Conservation (phyloP, 2,888 invertebrate species). For the Eudemis profundana region DNA sequence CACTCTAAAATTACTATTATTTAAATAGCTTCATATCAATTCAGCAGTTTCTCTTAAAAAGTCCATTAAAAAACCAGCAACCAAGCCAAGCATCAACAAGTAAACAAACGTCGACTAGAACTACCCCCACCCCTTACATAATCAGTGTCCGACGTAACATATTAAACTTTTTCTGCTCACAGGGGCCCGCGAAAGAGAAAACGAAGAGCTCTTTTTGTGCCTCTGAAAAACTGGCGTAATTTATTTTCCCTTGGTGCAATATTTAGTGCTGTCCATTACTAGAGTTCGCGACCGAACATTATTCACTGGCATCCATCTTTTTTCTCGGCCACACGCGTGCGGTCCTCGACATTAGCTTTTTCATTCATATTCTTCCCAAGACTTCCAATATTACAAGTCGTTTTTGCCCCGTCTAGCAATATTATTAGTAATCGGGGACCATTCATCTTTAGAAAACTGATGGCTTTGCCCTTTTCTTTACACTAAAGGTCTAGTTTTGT, state of each 20-base stretch:
- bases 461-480: constrained; percentile 28
- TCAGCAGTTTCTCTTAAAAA: too few species aligned
- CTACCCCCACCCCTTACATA: constrained; percentile 52
- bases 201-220: constrained; percentile 80
- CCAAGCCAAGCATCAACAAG: constrained; percentile 37
- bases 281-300: constrained; percentile 84
- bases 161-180: constrained; percentile 77
- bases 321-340: constrained; percentile 72
- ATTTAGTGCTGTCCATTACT: constrained; percentile 85
- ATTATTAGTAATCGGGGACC: constrained; percentile 44
- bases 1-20: too few species aligned
- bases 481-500: neutral
- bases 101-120: constrained; percentile 29
- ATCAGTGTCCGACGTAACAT: constrained; percentile 67
- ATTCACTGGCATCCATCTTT: constrained; percentile 82
- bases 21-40: too few species aligned
- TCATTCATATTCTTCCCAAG: constrained; percentile 71
- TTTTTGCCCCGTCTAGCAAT: constrained; percentile 50
- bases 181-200: constrained; percentile 73
- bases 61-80: too few species aligned
- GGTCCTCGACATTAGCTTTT: constrained; percentile 79
- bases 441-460: constrained; percentile 38
- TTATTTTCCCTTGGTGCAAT: constrained; percentile 84
- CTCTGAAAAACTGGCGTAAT: constrained; percentile 82
- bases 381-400: constrained; percentile 65